Percentiles rank a stretch among this genome's conserved stretches.
These are phyloP conservation scores for Guaruba guarouba DNA, from an alignment of 2,113 vertebrate genomes.

Conservation along the genomic window DNA sequence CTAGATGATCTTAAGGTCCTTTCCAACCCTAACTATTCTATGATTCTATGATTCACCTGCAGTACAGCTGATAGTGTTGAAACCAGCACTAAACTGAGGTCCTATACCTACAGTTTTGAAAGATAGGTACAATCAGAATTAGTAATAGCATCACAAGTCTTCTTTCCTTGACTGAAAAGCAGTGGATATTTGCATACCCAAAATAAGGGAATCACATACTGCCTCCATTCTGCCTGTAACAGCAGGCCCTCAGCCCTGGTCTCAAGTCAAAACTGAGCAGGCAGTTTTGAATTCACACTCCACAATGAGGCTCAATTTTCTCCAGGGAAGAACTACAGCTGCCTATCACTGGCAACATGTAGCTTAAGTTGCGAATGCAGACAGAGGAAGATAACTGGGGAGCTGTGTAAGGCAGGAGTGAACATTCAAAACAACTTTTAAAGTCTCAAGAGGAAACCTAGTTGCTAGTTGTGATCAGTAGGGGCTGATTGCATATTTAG, in stretches of 20 bases:
- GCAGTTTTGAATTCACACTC: background rate
- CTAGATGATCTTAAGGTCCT: no score
- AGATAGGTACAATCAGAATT: background rate
- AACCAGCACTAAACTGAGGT: background rate
- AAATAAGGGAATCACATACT: background rate
- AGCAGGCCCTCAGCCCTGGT: background rate
- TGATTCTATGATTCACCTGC: background rate
- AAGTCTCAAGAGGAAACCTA: background rate
- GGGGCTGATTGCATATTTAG: background rate
- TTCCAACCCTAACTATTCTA: no score
- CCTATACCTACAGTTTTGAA: background rate
- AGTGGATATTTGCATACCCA: background rate
- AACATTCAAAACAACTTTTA: background rate
- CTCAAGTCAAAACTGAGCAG: background rate
- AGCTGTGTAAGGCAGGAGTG: background rate
- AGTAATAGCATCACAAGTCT: background rate
- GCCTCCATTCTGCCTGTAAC: background rate
- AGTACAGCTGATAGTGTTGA: background rate
- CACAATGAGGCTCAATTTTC: background rate
- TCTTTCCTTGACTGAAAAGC: background rate
- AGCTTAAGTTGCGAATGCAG: background rate
- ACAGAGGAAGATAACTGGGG: background rate
- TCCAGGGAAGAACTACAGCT: background rate
- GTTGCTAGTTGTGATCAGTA: background rate
- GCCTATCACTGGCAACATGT: accelerated